Conservation (phyloP, 2,888 invertebrate genomes). For the Panorpa germanica region DNA sequence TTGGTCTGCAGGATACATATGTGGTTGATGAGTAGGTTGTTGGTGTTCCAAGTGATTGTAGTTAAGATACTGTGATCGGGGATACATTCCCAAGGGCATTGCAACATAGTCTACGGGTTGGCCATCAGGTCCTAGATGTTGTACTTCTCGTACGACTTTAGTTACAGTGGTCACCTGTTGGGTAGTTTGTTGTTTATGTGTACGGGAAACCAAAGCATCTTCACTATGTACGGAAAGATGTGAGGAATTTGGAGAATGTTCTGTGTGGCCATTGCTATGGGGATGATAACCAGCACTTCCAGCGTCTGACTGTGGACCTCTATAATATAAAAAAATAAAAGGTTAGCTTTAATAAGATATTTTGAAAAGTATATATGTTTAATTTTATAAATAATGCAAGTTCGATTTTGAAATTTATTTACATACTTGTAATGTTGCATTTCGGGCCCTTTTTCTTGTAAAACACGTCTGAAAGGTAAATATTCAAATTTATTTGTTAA, state of each 20-base stretch:
- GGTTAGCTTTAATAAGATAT: conserved; percentile 5
- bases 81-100: conserved; percentile 24
- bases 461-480: conserved; percentile 36
- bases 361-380: not conserved
- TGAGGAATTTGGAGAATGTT: conserved; percentile 39
- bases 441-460: conserved; percentile 39
- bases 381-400: not conserved
- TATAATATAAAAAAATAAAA: conserved; percentile 15
- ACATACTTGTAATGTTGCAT: conserved; percentile 48
- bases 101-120: conserved; percentile 31
- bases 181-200: conserved; percentile 46
- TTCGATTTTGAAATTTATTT: not conserved
- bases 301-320: conserved; percentile 25
- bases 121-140: conserved; percentile 32
- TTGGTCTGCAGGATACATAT: conserved; percentile 16
- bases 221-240: conserved; percentile 30
- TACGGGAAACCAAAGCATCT: conserved; percentile 34
- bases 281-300: conserved; percentile 21
- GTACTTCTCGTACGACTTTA: conserved; percentile 45
- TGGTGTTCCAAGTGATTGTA: conserved; percentile 20
- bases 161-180: conserved; percentile 53
- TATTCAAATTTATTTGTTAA: too few species aligned
- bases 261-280: conserved; percentile 44
- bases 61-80: conserved; percentile 26
- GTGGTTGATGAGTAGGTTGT: conserved; percentile 13